A percentile compares a stretch with the other conserved stretches of the same genome.
These are phyloP conservation scores for Aradophagus sp. DNA, from an alignment of 1,140 invertebrate species.

Conservation along the genomic window DNA sequence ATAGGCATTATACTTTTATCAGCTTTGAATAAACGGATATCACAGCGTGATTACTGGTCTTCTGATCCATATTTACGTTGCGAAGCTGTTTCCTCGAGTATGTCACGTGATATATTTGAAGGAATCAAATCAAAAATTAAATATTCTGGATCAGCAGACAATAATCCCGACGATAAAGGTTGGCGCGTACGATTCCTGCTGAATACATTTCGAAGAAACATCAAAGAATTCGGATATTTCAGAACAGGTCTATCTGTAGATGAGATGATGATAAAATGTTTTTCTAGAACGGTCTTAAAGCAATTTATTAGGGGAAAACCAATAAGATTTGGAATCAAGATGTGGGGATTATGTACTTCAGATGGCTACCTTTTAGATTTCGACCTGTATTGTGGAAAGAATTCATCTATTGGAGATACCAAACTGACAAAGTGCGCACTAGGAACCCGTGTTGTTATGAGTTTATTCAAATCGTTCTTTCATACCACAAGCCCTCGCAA, in stretches of 20 bases:
- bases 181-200: slow-evolving; percentile 10
- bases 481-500: too few species aligned
- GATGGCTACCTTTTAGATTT: slow-evolving; percentile 27
- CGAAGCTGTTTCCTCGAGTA: slow-evolving; percentile 22
- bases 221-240: slow-evolving; percentile 19
- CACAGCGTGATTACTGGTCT: slow-evolving; percentile 42
- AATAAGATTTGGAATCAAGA: slow-evolving; percentile 33
- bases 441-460: not conserved
- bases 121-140: slow-evolving; percentile 31
- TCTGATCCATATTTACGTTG: slow-evolving; percentile 18
- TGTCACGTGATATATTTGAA: slow-evolving; percentile 27
- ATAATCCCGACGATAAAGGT: slow-evolving; percentile 14
- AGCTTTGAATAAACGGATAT: too few species aligned
- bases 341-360: slow-evolving; percentile 29
- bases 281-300: slow-evolving; percentile 17
- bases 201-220: slow-evolving; percentile 24
- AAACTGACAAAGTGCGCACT: not conserved
- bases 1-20: too few species aligned
- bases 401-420: not conserved
- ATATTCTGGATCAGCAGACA: slow-evolving; percentile 27
- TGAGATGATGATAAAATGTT: slow-evolving; percentile 33
- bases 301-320: slow-evolving; percentile 27
- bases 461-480: not conserved
- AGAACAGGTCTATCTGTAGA: slow-evolving; percentile 9
- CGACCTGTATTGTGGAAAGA: slow-evolving; percentile 36